Evolutionary conservation across 2,113 vertebrate species (phyloP), one percentile per base, ranked within the genome.

Genomic region (Limanda limanda): DNA sequence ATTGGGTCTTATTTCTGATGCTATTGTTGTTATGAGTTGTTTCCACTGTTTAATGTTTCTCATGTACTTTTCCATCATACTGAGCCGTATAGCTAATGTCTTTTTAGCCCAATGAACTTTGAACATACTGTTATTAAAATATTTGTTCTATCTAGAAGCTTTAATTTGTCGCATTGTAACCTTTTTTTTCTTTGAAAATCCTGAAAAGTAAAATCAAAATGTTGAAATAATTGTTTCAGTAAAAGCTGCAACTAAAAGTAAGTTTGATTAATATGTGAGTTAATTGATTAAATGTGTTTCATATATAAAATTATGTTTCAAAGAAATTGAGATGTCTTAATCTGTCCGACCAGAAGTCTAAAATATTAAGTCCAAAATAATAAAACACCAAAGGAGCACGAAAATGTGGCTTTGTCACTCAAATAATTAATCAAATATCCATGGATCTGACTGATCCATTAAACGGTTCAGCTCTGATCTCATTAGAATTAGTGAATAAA

Each of bases 61-160:
- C 23, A 10, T 83, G 21, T 45, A 5, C 20, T 2, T 80, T 42
- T 20, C 15, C 54, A 42, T 64, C 20, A 54, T 67, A 63, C 1
- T 63, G 27, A 47, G 18, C 1, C 73, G 8, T 68, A 61, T 21
- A 66, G 18, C n/a, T 2, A 51, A 1, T 56, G 48, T 2, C 5
- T 61, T 72, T 23, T 31, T 31, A 7, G 31, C 31, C 1, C 6
- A 31, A 8, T 31, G 31, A 31, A 31, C n/a, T 45, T 56, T 24
- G 47, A 21, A 11, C 3, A 73, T 68, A 72, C 62, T 86, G 31
- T 68, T 75, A 85, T 74, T 73, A 87, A 83, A 68, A 52, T 5
- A 51, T 37, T 15, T 27, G 25, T 20, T 51, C 15, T 27, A 10
- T 52, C 24, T 11, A 47, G 12, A 35, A 18, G 1, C 6, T 57